Evolutionary conservation across 2,797 vertebrate genomes (phyloP), one percentile per base, ranked within the genome.

Genomic region (Amazona ochrocephala): DNA sequence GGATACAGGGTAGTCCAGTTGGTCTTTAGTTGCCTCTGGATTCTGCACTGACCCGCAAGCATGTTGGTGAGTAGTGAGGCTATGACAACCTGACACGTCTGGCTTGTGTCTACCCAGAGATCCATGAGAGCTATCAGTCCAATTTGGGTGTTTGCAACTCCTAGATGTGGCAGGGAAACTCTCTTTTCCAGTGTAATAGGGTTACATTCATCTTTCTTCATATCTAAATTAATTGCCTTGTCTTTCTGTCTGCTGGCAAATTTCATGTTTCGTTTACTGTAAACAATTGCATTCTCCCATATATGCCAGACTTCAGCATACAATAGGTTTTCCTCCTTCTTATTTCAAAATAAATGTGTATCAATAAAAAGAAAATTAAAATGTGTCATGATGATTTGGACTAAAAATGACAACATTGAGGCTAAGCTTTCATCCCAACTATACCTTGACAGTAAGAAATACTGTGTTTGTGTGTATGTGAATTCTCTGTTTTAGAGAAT

Each of bases 311-410:
- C n/a, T 94, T 60, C 72, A 61, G 72, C 21, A 32, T 29, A 54
- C 27, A 64, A n/a, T 64, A 81, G 61, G 50, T 83, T 91, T 75
- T 75, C 7, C 8, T 86, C 29, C 37, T 79, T 87, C 45, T 79
- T 89, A 90, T 83, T 93, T 87, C 54, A 93, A 72, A 94, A 71
- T 6, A 87, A 60, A 4, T 74, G 21, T 84, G 82, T 94, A 76
- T 90, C 67, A 74, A 50, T 84, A 84, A 90, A 67, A 90, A 84
- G 67, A 87, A 94, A 95, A 93, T 76, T 81, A 93, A 77, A 89
- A 53, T 41, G 15, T 51, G 56, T 80, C 81, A 78, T 8, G 8
- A 42, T 89, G 75, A 87, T 75, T 80, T 91, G 60, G 45, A 85
- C 51, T 88, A 22, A 75, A 93, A 92, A 82, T 60, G 73, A 66